These are phyloP conservation scores for Melanargia galathea DNA, from an alignment of 2,888 invertebrate genomes.

Conservation along the genomic window DNA sequence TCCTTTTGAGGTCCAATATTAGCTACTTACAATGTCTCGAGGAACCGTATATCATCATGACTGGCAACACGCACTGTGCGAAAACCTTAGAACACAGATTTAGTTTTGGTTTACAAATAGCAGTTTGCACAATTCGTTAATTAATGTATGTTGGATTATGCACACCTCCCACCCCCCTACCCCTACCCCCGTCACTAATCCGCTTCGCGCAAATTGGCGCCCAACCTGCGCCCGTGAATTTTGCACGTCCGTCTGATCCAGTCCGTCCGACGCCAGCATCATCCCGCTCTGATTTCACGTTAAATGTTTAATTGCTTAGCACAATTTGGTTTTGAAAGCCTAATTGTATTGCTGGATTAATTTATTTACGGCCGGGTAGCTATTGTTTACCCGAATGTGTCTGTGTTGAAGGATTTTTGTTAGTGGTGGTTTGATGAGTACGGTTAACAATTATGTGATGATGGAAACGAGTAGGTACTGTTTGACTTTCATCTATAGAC, in stretches of 20 bases:
- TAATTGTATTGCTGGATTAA: slow-evolving; percentile 28
- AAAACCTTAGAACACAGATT: no score
- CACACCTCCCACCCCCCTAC: slow-evolving; percentile 19
- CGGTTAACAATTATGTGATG: background rate
- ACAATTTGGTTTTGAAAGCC: slow-evolving; percentile 29
- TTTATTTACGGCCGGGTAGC: slow-evolving; percentile 11
- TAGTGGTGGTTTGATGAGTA: background rate
- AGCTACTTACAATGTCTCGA: no score
- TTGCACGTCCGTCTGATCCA: slow-evolving; percentile 42
- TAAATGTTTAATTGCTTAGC: slow-evolving; percentile 39
- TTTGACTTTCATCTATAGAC: no score
- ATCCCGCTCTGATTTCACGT: slow-evolving; percentile 35
- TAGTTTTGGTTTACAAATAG: slow-evolving; percentile 18
- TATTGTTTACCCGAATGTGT: slow-evolving; percentile 11
- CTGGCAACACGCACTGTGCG: no score
- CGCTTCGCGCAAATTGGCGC: slow-evolving; percentile 41
- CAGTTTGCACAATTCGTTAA: slow-evolving; percentile 27
- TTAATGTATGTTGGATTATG: slow-evolving; percentile 37
- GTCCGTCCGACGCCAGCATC: slow-evolving; percentile 36
- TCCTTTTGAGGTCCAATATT: no score
- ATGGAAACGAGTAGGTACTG: no score
- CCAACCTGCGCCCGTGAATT: slow-evolving; percentile 44
- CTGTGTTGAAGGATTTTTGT: background rate
- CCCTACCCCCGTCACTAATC: slow-evolving; percentile 39
- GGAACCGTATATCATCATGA: no score